These are phyloP conservation scores for Oligia strigilis DNA, from an alignment of 2,888 invertebrate genomes.

Conservation along the genomic window DNA sequence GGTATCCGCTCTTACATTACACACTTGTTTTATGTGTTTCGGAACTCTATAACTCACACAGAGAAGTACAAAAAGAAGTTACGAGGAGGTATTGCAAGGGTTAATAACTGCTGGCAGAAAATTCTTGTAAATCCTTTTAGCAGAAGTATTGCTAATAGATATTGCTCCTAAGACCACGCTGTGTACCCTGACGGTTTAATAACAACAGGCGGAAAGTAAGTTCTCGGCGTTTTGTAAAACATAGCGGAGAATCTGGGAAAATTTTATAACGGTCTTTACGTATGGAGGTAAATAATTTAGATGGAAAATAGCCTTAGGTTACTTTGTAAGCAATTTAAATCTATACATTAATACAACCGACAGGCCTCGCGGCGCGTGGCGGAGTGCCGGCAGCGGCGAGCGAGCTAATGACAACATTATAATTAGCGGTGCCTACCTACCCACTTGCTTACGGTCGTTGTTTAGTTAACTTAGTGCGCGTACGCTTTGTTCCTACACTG, in stretches of 20 bases:
- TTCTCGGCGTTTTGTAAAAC: conserved; percentile 36
- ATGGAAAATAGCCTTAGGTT: conserved; percentile 47
- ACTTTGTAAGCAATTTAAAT: conserved; percentile 46
- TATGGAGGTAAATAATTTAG: conserved; percentile 43
- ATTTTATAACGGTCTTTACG: conserved; percentile 26
- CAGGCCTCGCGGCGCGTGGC: conserved; percentile 12
- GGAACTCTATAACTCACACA: conserved; percentile 65
- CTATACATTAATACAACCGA: conserved; percentile 15
- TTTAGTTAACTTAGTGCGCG: conserved; percentile 40
- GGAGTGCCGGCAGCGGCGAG: neutral
- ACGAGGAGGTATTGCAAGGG: conserved; percentile 57
- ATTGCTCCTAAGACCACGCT: conserved; percentile 34
- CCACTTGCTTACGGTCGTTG: conserved; percentile 28
- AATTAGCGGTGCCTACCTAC: conserved; percentile 52
- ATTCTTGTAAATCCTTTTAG: conserved; percentile 58
- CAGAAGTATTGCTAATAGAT: conserved; percentile 50
- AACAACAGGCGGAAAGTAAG: conserved; percentile 28
- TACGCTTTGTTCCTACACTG: conserved; percentile 35
- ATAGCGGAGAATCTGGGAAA: conserved; percentile 27
- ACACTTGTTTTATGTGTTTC: conserved; percentile 66
- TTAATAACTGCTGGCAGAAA: conserved; percentile 48
- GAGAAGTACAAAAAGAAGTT: conserved; percentile 56
- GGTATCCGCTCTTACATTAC: conserved; percentile 61
- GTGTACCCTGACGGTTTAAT: conserved; percentile 31
- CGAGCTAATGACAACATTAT: conserved; percentile 62